Percentiles rank a stretch among this genome's conserved stretches.
phyloP scores from a whole-genome alignment of 2,888 invertebrate genomes.

The Luffia ferchaultella region DNA sequence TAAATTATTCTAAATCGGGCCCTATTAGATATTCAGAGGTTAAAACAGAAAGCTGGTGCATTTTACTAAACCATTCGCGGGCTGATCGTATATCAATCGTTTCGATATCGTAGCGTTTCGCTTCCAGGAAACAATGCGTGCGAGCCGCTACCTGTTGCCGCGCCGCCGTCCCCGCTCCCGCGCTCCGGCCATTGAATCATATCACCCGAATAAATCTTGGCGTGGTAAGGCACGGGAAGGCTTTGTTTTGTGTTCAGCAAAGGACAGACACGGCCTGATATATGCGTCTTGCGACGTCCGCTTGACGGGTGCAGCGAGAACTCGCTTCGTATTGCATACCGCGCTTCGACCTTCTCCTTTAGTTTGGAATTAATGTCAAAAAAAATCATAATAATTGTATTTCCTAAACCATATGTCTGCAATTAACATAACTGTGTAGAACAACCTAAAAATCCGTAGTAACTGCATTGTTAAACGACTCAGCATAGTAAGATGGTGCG shows the following conservation, averaged over 20 bases:
- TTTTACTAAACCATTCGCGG: conserved; percentile 49
- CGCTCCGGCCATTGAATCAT: conserved; percentile 24
- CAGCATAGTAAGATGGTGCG: too few species aligned
- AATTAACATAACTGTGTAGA: too few species aligned
- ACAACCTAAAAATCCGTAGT: too few species aligned
- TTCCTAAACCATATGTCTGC: too few species aligned
- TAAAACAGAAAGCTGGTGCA: conserved; percentile 51
- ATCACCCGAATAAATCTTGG: conserved; percentile 43
- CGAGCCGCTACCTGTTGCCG: conserved; percentile 22
- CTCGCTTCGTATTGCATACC: neutral
- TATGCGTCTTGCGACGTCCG: neutral
- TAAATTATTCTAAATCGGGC: conserved; percentile 60
- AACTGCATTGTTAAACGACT: too few species aligned
- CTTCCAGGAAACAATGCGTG: conserved; percentile 56
- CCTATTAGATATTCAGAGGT: conserved; percentile 63
- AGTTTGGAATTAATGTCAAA: too few species aligned
- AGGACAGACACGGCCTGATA: neutral
- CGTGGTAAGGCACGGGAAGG: conserved; percentile 40
- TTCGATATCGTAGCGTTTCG: conserved; percentile 46
- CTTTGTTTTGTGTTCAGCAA: conserved; percentile 34
- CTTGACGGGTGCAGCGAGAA: neutral
- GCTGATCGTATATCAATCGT: conserved; percentile 59
- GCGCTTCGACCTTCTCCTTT: neutral
- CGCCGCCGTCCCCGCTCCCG: conserved; percentile 18
- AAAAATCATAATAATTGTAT: too few species aligned